A percentile compares a stretch with the other conserved stretches of the same genome.
Conservation (phyloP, 2,113 vertebrate genomes). For the Oxyura jamaicensis region DNA sequence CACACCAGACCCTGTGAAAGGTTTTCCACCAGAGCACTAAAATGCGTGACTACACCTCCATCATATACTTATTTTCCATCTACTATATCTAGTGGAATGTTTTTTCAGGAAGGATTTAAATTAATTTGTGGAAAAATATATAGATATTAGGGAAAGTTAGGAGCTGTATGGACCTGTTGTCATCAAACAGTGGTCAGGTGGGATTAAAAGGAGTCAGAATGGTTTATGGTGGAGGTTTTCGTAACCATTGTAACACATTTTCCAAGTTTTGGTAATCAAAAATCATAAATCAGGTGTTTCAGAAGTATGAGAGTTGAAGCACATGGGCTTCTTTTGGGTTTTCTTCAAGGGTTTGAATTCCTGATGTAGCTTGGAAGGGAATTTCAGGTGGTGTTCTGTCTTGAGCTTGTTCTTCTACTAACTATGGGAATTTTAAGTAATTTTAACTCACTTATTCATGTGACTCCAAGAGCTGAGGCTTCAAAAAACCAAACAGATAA, state of each 20-base stretch:
- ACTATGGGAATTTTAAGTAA: not conserved
- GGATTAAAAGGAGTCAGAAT: not conserved
- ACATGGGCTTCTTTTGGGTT: accelerated
- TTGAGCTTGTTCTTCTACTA: not conserved
- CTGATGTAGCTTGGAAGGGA: not conserved
- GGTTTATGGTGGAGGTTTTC: not conserved
- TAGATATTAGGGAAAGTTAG: not conserved
- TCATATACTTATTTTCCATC: not conserved
- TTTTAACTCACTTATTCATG: not conserved
- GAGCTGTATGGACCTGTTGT: not conserved
- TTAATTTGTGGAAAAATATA: not conserved
- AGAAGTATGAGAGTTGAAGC: not conserved
- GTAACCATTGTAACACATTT: not conserved
- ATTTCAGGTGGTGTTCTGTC: not conserved
- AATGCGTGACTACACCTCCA: not conserved
- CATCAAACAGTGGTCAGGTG: not conserved
- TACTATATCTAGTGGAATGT: not conserved
- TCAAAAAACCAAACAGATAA: not conserved
- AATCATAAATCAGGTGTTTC: not conserved
- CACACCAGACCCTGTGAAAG: not conserved
- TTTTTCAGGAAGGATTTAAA: not conserved
- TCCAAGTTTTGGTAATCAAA: not conserved
- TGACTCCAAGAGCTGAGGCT: not conserved
- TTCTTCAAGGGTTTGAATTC: not conserved
- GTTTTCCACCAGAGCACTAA: not conserved